Base-by-base conservation (phyloP, 2,888 invertebrate species). In the Drosophila koepferae region DNA sequence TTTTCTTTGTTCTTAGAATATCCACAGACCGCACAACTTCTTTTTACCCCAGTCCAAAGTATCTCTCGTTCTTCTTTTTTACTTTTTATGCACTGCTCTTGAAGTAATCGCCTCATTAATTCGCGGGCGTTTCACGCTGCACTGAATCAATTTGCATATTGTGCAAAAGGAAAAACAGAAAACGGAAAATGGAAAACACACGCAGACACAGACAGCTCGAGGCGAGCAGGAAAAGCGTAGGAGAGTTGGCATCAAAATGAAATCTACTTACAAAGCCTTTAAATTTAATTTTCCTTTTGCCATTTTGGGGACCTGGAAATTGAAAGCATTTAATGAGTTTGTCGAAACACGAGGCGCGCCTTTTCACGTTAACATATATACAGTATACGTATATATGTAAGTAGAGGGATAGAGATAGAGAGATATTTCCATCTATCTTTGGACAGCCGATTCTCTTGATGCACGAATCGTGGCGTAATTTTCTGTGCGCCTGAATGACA, bases 31-130 rank as follows among this genome's bases (percentile, higher is more conserved):
- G 18, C 77, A 59, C 41, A 59, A 62, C 65, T 72, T 64, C 62
- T 72, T 63, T 56, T 59, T 59, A 44, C 53, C 54, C 31, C 43
- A 46, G n/a, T 43, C 43, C 43, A 34, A 44, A 56, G 43, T 40
- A 38, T 43, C 34, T 67, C 71, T 66, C 64, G 49, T 58, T 61
- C 54, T 73, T 60, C 56, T 68, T 70, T 38, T 23, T 23, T 23
- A 23, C 61, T 58, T 64, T 73, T 65, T 67, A 40, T 74, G 55
- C 67, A 41, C 51, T 79, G 70, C 78, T 80, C 77, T 81, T 72
- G 81, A 76, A 90, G 82, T 86, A 90, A 90, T 90, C 90, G 89
- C 81, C 82, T 86, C 89, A 91, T 91, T 90, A 89, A 91, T 89
- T 91, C 91, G 78, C 86, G 78, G 88, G 78, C 79, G 71, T 88